Evolutionary conservation across 2,113 vertebrate species (phyloP), one percentile per base, ranked within the genome.

Genomic region (Brachyhypopomus gauderio): DNA sequence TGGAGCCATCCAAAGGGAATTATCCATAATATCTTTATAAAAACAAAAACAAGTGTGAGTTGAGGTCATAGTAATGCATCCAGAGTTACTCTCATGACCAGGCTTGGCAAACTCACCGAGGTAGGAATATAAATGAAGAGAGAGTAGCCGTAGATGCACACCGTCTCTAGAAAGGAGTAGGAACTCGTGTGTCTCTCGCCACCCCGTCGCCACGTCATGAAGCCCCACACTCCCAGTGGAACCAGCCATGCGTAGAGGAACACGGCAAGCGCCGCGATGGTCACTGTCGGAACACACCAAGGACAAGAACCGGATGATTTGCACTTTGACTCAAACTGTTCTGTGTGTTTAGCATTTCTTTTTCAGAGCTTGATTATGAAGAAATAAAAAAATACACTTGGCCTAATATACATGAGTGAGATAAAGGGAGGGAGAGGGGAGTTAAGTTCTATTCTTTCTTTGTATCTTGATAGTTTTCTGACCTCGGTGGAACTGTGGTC

Each of bases 401-500:
- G 45, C 9, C 45, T 14, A 52, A 52, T 52, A 12, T 52, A n/a
- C 12, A n/a, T 5, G 9, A 1, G 6, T 27, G n/a, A 5, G 7
- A 48, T 36, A 22, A 11, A 9, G 5, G 8, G 58, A 19, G n/a
- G n/a, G n/a, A 4, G 30, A 30, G 30, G 30, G 30, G 30, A 30
- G 30, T 30, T 1, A 3, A n/a, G 5, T 22, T 58, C 56, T 19
- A 12, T 2, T 58, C 56, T 41, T 36, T 7, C 23, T 22, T 62
- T 25, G 22, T 3, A 36, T 4, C 38, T 52, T 52, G 9, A 23
- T 9, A 1, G 19, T 25, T 3, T 5, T 27, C 82, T 88, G 30
- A 96, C 96, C 96, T 90, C 90, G 93, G 88, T 97, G 95, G 90
- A 97, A 96, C 87, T 96, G 95, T 0, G 96, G 95, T 71, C 91